Base-by-base conservation (phyloP, 2,888 invertebrate genomes). In the Lasius fuliginosus region DNA sequence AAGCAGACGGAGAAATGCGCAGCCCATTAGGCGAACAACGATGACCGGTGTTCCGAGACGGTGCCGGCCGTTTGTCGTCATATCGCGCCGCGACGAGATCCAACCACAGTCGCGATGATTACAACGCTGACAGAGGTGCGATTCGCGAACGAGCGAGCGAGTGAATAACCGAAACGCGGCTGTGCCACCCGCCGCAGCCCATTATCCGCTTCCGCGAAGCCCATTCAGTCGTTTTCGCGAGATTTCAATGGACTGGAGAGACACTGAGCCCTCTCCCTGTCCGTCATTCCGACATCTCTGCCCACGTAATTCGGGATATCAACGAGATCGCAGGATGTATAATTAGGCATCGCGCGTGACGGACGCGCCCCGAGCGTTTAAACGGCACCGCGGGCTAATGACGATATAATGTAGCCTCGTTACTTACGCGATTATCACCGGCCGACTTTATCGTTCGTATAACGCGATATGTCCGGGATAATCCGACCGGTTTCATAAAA, bases 21-120 rank as follows among this genome's bases (percentile, higher is more conserved):
- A 92, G 93, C 90, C 94, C 93, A 94, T 94, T 94, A 94, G 92
- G 89, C 91, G 92, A 93, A 94, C 94, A 94, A 94, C 93, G 92
- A 90, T 84, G 90, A 88, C 92, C 91, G 91, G 87, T 90, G 90
- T 90, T 86, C 87, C 85, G 76, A 88, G 85, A 89, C 87, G 84
- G 85, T 83, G 89, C 64, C 87, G 86, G 82, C 76, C 82, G 87
- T 87, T 86, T 89, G 85, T 77, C 73, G 85, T 77, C 87, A 83
- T 90, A 90, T 85, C 89, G 85, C 62, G 75, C 18, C 82, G 58
- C 79, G 81, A 12, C 67, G 42, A 56, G 33, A 76, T 58, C 30
- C 71, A 71, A 71, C 33, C n/a, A 27, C 73, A 53, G 69, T 62
- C 87, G 77, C 69, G 75, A 86, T 82, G 87, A 60, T 85, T 82